These are phyloP conservation scores for Aquatica leii DNA, from an alignment of 2,888 invertebrate genomes.

Conservation along the genomic window DNA sequence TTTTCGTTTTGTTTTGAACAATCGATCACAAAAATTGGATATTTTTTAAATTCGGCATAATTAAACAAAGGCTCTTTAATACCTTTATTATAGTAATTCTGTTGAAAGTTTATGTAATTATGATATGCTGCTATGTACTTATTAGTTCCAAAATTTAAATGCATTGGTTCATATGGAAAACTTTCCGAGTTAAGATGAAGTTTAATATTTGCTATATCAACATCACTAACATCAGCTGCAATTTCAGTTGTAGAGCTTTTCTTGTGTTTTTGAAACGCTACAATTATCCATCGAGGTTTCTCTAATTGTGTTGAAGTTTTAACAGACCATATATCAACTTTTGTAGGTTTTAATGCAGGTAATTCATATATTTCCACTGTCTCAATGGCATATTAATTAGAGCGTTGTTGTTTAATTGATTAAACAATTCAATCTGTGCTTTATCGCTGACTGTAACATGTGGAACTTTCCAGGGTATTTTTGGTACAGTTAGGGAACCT, in stretches of 20 bases:
- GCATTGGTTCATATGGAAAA: conserved; percentile 53
- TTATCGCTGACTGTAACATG: neutral
- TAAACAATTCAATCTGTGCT: too few relatives aligned
- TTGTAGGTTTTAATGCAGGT: conserved; percentile 50
- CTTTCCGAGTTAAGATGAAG: conserved; percentile 52
- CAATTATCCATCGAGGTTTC: conserved; percentile 54
- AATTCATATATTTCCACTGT: conserved; percentile 55
- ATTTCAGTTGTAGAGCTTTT: conserved; percentile 46
- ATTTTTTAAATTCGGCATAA: conserved; percentile 26
- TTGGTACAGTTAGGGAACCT: too few relatives aligned
- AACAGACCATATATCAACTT: conserved; percentile 49
- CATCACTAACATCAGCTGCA: conserved; percentile 37
- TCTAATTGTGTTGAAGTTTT: conserved; percentile 49
- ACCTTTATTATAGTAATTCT: conserved; percentile 35
- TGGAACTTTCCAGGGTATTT: neutral
- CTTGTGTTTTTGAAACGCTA: conserved; percentile 54
- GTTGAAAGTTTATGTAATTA: conserved; percentile 42
- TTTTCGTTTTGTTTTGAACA: conserved; percentile 42
- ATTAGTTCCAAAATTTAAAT: conserved; percentile 44
- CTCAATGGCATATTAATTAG: too few relatives aligned
- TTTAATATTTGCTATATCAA: conserved; percentile 52
- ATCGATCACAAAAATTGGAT: conserved; percentile 35
- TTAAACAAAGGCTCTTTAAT: conserved; percentile 15
- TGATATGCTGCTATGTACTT: conserved; percentile 41
- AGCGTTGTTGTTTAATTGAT: neutral